Evolutionary conservation across 2,888 invertebrate species (phyloP).

Genomic region (Netelia inedita): DNA sequence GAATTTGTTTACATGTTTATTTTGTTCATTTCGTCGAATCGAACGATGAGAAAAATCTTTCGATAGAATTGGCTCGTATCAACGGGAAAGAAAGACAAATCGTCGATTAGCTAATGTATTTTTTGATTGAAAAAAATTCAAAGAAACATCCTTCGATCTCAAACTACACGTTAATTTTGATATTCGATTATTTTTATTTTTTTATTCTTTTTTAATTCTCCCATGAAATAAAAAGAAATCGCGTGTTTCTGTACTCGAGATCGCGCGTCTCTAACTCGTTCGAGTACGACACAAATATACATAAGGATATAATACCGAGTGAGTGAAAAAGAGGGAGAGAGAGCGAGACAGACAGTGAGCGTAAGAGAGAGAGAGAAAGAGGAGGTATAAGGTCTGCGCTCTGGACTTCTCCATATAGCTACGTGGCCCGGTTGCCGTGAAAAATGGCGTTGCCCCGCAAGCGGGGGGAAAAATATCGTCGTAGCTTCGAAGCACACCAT

Average conservation of each 20-base stretch:
- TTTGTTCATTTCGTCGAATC: too few species aligned
- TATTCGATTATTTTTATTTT: conserved; percentile 7
- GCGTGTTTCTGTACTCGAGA: conserved; percentile 64
- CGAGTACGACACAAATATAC: conserved; percentile 33
- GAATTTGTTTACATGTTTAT: too few species aligned
- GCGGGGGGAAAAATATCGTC: conserved; percentile 70
- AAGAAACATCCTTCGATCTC: too few species aligned
- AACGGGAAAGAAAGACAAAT: too few species aligned
- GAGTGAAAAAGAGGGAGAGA: conserved; percentile 27
- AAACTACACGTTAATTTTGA: background rate
- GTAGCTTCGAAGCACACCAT: conserved; percentile 69
- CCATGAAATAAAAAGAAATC: conserved; percentile 23
- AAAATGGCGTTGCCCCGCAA: conserved; percentile 72
- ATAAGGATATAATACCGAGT: conserved; percentile 22
- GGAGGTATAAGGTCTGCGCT: conserved; percentile 25
- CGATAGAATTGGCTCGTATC: too few species aligned
- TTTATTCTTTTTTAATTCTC: background rate
- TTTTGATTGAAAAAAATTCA: background rate
- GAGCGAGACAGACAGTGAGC: conserved; percentile 34
- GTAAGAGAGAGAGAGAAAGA: background rate
- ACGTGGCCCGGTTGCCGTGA: conserved; percentile 70
- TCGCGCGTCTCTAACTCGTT: conserved; percentile 55
- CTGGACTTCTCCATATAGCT: conserved; percentile 50
- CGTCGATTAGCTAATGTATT: too few species aligned
- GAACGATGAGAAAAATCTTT: too few species aligned